phyloP scores from a whole-genome alignment of 1,140 invertebrate genomes.

The Stegodyphus dumicola region DNA sequence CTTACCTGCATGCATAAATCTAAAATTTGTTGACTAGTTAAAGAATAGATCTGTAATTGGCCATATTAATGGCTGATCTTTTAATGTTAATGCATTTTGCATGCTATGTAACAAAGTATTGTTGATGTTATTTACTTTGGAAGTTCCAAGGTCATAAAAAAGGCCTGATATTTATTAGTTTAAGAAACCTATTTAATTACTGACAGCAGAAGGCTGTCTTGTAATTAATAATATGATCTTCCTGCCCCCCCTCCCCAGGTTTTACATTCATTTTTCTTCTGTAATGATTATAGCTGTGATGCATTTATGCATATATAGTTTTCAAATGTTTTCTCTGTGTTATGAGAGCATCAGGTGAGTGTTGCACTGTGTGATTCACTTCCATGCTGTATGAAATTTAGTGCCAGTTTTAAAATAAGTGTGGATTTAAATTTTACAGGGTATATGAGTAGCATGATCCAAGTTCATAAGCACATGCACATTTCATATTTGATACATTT shows the following conservation, averaged over 20 bases:
- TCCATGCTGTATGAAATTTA: background rate
- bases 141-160: too few relatives aligned
- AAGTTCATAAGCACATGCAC: slow-evolving; percentile 49
- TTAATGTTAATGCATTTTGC: too few relatives aligned
- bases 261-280: background rate
- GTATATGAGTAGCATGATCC: slow-evolving; percentile 39
- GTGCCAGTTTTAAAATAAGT: slow-evolving; percentile 1
- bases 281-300: background rate
- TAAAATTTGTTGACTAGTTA: too few relatives aligned
- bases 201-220: too few relatives aligned
- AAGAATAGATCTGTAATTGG: too few relatives aligned
- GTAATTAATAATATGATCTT: too few relatives aligned
- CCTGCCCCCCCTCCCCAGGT: background rate
- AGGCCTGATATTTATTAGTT: too few relatives aligned
- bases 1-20: too few relatives aligned
- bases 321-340: background rate
- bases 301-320: background rate
- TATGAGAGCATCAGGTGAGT: background rate
- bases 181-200: too few relatives aligned
- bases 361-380: slow-evolving; percentile 13
- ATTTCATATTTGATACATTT: slow-evolving; percentile 44
- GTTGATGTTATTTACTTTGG: too few relatives aligned
- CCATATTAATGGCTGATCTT: too few relatives aligned
- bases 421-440: slow-evolving; percentile 51
- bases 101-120: too few relatives aligned